Evolutionary conservation across 2,888 invertebrate species (phyloP), one percentile per base, ranked within the genome.

Genomic region (Drosophila prostipennis): DNA sequence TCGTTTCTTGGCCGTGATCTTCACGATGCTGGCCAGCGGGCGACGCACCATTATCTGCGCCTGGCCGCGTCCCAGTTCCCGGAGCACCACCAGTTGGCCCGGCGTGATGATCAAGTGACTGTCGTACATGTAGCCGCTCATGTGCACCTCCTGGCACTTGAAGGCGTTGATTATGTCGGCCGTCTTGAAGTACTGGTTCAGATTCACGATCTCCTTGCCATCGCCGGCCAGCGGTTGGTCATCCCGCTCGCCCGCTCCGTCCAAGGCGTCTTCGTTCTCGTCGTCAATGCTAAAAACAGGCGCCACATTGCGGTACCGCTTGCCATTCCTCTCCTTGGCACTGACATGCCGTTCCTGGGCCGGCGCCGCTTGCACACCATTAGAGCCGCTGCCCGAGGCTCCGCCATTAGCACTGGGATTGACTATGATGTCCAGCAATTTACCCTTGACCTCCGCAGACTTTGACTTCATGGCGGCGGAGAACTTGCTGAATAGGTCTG

Each of bases 221-320:
- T 96, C 96, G 72, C 95, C 93, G 0, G 88, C 92, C 93, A 85
- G 56, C 89, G 77, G 93, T 90, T 74, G 90, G 77, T 76, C 92
- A 71, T 89, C 81, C 6, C 75, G 80, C 11, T 79, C 74, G 2
- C 67, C 77, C 0, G 70, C 76, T 6, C 55, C 59, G 16, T 81
- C 81, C 87, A 79, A 82, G 1, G 75, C 48, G 74, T 93, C 93
- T 87, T 95, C 95, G 75, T 95, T 94, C 90, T 98, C 98, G 89
- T 98, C 98, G 85, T 97, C 98, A 89, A 98, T 98, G 91, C 97
- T 97, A 91, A 99, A 99, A 8, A 98, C 97, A 7, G 98, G 97
- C 0, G 96, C 96, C 60, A 97, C 96, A 92, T 97, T 97, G 79
- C 98, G 94, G 91, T 98, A 98, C 45, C 96, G 94, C 91, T 96